Percentiles rank a stretch among this genome's conserved stretches.
phyloP scores from a whole-genome alignment of 2,888 invertebrate genomes.

The Osedax frankpressi region DNA sequence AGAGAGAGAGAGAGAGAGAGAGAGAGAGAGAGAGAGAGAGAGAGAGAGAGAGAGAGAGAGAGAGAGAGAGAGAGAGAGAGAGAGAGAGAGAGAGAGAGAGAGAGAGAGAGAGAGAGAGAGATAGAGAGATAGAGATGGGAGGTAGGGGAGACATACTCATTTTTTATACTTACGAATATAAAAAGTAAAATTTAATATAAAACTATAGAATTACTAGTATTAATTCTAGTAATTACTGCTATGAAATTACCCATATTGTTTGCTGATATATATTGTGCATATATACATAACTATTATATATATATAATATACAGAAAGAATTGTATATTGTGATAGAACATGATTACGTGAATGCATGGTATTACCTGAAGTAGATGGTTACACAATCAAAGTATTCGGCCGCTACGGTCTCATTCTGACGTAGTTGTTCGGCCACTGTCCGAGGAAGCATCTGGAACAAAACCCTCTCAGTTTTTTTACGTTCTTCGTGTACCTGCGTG shows the following conservation, averaged over 20 bases:
- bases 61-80: conserved; percentile 14
- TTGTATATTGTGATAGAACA: too few species aligned
- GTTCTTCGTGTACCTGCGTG: conserved; percentile 11
- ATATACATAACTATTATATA: too few species aligned
- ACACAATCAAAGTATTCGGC: conserved; percentile 25
- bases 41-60: conserved; percentile 13
- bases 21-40: conserved; percentile 7
- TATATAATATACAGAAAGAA: too few species aligned
- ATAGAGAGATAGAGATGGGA: neutral
- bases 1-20: conserved; percentile 10
- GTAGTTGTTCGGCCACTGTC: conserved; percentile 23
- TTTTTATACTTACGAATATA: neutral
- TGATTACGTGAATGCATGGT: conserved; percentile 24
- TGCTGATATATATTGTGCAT: too few species aligned
- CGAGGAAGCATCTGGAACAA: conserved; percentile 25
- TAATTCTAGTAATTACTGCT: too few species aligned
- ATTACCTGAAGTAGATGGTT: conserved; percentile 27
- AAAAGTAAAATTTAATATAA: too few species aligned
- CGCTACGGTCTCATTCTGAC: conserved; percentile 17
- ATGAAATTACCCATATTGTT: too few species aligned
- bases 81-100: conserved; percentile 10
- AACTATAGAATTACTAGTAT: too few species aligned
- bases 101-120: neutral
- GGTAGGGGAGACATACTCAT: neutral
- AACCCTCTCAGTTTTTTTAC: conserved; percentile 20